Conservation (phyloP, 2,113 vertebrate species). For the Anolis carolinensis region DNA sequence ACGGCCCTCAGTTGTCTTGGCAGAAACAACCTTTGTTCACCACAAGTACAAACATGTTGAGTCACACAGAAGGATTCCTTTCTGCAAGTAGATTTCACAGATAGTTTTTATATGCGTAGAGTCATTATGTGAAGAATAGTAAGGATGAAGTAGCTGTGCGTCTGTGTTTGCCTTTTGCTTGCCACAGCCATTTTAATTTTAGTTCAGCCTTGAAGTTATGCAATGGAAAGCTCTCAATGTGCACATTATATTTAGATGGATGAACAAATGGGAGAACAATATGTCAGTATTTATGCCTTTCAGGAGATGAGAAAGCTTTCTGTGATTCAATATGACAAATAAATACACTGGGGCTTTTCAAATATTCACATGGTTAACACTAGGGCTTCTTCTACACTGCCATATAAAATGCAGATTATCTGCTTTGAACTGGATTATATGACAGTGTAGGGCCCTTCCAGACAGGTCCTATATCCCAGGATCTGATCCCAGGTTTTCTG, state of each 20-base stretch:
- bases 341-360: too few species aligned
- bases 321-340: not conserved
- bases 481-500: too few species aligned
- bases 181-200: not conserved
- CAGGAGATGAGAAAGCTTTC: not conserved
- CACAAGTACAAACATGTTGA: not conserved
- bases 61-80: not conserved
- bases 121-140: not conserved
- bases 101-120: not conserved
- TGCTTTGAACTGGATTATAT: too few species aligned
- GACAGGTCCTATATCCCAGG: too few species aligned
- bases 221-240: not conserved
- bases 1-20: not conserved
- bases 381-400: too few species aligned
- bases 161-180: not conserved
- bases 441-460: too few species aligned
- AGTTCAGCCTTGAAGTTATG: not conserved
- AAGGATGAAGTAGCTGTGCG: not conserved
- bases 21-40: conserved; percentile 2
- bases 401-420: too few species aligned
- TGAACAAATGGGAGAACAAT: not conserved
- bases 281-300: not conserved
- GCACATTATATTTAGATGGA: not conserved
- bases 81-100: not conserved
- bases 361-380: too few species aligned